Evolutionary conservation across 2,888 invertebrate species (phyloP).

Genomic region (Sialis lutaria): DNA sequence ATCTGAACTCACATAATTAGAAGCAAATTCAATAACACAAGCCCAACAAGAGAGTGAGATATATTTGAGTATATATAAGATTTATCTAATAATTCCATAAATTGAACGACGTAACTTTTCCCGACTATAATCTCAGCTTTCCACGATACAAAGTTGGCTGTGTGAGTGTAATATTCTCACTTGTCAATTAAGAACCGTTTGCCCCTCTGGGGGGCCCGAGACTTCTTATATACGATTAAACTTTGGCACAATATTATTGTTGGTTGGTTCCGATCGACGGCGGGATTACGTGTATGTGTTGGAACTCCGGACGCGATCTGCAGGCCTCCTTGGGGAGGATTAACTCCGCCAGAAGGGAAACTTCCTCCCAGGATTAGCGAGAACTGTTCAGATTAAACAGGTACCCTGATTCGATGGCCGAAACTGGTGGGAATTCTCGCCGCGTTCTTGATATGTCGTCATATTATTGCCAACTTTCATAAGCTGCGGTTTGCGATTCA

Average conservation of each 20-base stretch:
- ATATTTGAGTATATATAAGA: no score
- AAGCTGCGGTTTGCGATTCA: no score
- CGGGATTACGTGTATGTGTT: background rate
- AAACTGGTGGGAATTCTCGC: constrained; percentile 1
- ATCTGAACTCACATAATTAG: no score
- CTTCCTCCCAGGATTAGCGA: constrained; percentile 23
- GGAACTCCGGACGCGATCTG: background rate
- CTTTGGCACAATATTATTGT: constrained; percentile 14
- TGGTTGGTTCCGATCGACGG: background rate
- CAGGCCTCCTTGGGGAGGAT: constrained; percentile 12
- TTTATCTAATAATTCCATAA: no score
- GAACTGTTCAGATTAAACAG: constrained; percentile 12
- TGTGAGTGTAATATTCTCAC: no score
- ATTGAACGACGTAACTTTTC: no score
- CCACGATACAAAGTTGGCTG: no score
- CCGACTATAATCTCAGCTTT: no score
- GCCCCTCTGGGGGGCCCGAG: background rate
- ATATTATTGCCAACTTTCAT: no score
- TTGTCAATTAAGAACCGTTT: background rate
- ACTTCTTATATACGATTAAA: background rate
- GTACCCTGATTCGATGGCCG: constrained; percentile 6
- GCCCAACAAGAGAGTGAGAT: no score
- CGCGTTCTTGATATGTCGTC: no score
- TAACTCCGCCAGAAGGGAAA: constrained; percentile 22
- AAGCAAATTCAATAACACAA: no score